Evolutionary conservation across 1,140 invertebrate species (phyloP).

Genomic region (Coenobita brevimanus): DNA sequence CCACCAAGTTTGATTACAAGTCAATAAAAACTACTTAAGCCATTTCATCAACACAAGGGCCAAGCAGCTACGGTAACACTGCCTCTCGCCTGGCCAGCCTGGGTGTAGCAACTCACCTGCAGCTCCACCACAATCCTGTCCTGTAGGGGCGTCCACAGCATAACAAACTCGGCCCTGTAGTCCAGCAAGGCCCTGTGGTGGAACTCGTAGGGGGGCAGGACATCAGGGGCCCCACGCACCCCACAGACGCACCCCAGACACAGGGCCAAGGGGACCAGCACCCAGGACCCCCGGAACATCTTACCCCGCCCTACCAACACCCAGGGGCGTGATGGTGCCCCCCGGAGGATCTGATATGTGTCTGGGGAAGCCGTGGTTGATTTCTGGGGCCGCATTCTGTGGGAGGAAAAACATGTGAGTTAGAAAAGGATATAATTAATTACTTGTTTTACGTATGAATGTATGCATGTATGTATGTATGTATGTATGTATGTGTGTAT

Average conservation of each 20-base stretch:
- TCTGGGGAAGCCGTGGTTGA: too few relatives aligned
- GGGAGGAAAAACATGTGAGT: too few relatives aligned
- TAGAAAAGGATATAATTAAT: too few relatives aligned
- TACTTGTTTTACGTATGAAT: too few relatives aligned
- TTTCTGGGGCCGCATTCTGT: too few relatives aligned
- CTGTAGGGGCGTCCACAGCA: constrained; percentile 57
- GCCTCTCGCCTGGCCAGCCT: too few relatives aligned
- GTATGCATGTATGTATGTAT: too few relatives aligned
- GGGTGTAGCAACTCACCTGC: constrained; percentile 26
- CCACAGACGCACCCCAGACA: not conserved
- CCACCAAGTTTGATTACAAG: too few relatives aligned
- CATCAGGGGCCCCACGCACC: not conserved
- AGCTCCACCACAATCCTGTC: constrained; percentile 53
- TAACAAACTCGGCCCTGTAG: constrained; percentile 38
- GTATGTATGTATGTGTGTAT: too few relatives aligned
- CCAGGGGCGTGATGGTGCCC: too few relatives aligned
- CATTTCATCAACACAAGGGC: not conserved
- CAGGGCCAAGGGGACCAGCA: not conserved
- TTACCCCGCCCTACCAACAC: too few relatives aligned
- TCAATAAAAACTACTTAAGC: not conserved
- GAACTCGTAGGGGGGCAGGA: constrained; percentile 7
- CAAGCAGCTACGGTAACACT: not conserved
- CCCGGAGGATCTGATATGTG: too few relatives aligned
- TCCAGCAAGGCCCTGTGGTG: constrained; percentile 54
- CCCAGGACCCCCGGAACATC: not conserved